Conservation (phyloP, 2,797 vertebrate species). For the Aselliscus stoliczkanus region DNA sequence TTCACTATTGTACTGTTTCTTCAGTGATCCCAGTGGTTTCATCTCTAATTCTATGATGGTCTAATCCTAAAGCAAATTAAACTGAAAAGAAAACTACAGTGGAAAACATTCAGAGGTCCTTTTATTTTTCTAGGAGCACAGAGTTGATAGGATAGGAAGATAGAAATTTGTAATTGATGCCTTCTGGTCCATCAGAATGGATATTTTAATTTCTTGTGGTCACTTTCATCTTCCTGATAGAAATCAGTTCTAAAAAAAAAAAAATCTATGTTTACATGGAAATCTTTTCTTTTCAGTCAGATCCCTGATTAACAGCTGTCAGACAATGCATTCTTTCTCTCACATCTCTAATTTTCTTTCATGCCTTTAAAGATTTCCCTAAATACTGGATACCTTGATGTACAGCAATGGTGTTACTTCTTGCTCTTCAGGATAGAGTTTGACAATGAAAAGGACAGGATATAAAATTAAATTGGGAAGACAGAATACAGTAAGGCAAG, state of each 20-base stretch:
- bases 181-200: neutral
- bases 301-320: neutral
- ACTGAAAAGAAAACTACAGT: neutral
- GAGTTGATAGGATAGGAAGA: neutral
- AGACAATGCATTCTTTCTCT: neutral
- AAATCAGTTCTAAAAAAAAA: neutral
- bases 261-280: neutral
- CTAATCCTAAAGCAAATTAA: neutral
- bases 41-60: neutral
- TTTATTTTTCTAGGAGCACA: neutral
- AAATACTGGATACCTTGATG: neutral
- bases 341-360: neutral
- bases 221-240: neutral
- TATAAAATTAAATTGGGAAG: neutral
- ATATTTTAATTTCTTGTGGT: neutral
- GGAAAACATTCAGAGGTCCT: neutral
- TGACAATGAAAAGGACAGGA: neutral
- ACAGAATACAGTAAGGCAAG: neutral
- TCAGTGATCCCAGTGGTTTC: neutral
- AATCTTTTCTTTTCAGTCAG: neutral
- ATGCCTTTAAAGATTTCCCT: neutral
- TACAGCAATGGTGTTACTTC: neutral
- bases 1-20: neutral
- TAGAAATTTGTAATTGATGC: neutral
- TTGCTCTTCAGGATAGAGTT: neutral